Conservation (phyloP, 1,140 invertebrate species). For the Atopsyche davidsoni region DNA sequence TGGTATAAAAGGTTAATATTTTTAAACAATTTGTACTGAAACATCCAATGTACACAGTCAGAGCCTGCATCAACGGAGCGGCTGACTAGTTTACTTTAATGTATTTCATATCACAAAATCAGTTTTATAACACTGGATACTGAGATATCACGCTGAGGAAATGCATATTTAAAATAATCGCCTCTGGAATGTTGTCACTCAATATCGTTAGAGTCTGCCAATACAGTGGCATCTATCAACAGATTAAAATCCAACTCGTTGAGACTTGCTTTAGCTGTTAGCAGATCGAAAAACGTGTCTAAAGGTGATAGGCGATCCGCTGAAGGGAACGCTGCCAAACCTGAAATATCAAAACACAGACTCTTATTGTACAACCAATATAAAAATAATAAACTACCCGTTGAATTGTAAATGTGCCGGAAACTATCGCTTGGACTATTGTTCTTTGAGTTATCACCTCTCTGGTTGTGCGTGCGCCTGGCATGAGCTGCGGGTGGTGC, state of each 20-base stretch:
- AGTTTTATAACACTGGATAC: not conserved
- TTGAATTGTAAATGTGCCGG: no score
- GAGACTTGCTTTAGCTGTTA: constrained; percentile 79
- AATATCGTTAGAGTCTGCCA: constrained; percentile 11
- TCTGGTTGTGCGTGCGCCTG: constrained; percentile 21
- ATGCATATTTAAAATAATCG: not conserved
- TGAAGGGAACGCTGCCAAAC: constrained; percentile 62
- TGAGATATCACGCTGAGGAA: not conserved
- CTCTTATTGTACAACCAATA: no score
- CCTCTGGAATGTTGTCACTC: not conserved
- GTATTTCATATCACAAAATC: not conserved
- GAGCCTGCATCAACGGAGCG: no score
- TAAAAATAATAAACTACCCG: no score
- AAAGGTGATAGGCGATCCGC: constrained; percentile 69
- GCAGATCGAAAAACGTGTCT: constrained; percentile 75
- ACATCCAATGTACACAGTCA: no score
- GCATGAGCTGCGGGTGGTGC: no score
- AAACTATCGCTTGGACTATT: no score
- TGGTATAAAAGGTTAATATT: no score
- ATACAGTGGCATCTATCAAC: constrained; percentile 70
- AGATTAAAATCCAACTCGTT: constrained; percentile 76
- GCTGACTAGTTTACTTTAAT: not conserved
- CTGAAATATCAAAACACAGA: constrained; percentile 49
- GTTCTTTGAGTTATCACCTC: constrained; percentile 16
- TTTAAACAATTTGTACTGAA: no score